Evolutionary conservation across 1,140 invertebrate species (phyloP), one percentile per base, ranked within the genome.

Genomic region (Bombus ignitus): DNA sequence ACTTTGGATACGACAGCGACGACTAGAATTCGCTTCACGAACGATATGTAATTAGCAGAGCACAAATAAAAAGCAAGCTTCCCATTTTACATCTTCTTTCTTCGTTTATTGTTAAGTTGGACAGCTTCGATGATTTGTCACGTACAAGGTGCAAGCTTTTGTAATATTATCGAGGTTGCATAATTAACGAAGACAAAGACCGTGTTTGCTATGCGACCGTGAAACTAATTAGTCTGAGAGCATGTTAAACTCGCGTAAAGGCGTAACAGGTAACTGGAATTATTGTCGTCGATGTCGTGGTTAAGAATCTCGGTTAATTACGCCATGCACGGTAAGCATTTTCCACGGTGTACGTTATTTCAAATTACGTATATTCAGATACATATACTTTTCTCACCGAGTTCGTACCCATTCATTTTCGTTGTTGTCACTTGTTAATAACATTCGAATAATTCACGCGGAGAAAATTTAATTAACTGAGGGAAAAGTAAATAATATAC

Each of bases 291-390:
- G 13, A 35, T 57, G 25, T 74, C 35, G 72, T n/a, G 70, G 72
- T 76, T 86, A 75, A 83, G 84, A 82, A 71, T 86, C 84, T 74
- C 32, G 12, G 79, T 86, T 86, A 86, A 86, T 86, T 86, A 71
- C 32, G 39, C 37, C 1, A 75, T 39, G 5, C 39, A 44, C 62
- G 84, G 71, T 86, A 76, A 75, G n/a, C 47, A 81, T 76, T 44
- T 68, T 59, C 25, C 39, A 35, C 65, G 4, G 37, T n/a, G 5
- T 28, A 39, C 10, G 39, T 39, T 42, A 59, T 32, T 79, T 39
- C 25, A 59, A 68, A 71, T 79, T 77, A 77, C 66, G 59, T 35
- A 35, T 25, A 35, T 37, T 37, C 32, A 3, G 28, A 65, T 72
- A 32, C 5, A n/a, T 13, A 32, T 9, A 59, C 6, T 28, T 76